Base-by-base conservation (phyloP, 1,140 invertebrate species). In the Calephelis nemesis region DNA sequence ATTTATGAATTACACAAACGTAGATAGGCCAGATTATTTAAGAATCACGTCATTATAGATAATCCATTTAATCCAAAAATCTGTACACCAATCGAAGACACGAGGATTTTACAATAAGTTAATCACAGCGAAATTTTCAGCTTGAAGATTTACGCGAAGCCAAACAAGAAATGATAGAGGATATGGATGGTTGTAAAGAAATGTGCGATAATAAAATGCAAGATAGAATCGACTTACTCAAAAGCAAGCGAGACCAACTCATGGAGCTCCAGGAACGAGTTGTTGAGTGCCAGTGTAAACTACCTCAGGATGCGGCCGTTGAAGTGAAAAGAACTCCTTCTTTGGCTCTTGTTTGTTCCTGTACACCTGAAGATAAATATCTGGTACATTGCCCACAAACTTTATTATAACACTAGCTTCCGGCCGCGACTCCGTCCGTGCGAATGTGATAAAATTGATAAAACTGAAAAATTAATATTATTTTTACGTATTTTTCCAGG, bases 291-390 rank as follows among this genome's bases (percentile, higher is more conserved):
- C 74, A 71, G n/a, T 91, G 89, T 67, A 85, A 86, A 58, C 7
- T 83, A 30, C 89, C 87, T 0, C 71, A 79, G 0, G 84, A 91
- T 60, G 77, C 42, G 0, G 52, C 70, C 4, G 75, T 88, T 4
- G 77, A 87, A 71, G 87, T 76, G 7, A 90, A 86, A 70, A 74
- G 89, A 0, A 91, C 87, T 0, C 82, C 85, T 0, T 91, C 87
- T 1, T 64, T 91, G 0, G 89, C 82, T 9, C 87, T 83, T 0
- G 49, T 85, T 4, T 91, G 87, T 70, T 62, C 49, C n/a, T 91
- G 87, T 49, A 58, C 68, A 0, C 81, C 87, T 10, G 87, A 87
- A 54, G 83, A 87, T 64, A 84, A 79, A 39, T 48, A 79, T 52
- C 45, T 74, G 73, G 84, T 88, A 79, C 0, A 63, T 47, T 47